A percentile compares a stretch with the other conserved stretches of the same genome.
These are phyloP conservation scores for Hecatera dysodea DNA, from an alignment of 2,888 invertebrate genomes.

Conservation along the genomic window DNA sequence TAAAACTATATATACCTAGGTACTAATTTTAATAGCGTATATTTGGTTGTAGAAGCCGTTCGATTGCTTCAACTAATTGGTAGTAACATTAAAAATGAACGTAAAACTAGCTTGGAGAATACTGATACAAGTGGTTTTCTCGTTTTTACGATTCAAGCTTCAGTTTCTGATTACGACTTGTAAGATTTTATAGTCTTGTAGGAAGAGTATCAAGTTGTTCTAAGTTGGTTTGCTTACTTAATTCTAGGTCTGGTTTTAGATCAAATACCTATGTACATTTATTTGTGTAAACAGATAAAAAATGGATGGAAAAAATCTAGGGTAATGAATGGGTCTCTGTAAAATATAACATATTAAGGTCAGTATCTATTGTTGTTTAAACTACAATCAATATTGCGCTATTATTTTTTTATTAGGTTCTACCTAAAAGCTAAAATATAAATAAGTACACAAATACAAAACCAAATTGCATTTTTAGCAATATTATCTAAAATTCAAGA, in stretches of 20 bases:
- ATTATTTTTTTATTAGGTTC: too few species aligned
- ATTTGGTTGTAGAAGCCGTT: slow-evolving; percentile 27
- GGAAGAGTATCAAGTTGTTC: slow-evolving; percentile 1
- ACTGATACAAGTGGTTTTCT: slow-evolving; percentile 15
- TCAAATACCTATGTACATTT: too few species aligned
- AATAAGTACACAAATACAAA: too few species aligned
- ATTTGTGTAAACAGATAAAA: too few species aligned
- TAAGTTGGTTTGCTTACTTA: background rate
- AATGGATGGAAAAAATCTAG: too few species aligned
- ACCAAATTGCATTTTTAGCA: too few species aligned
- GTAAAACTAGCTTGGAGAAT: slow-evolving; percentile 32
- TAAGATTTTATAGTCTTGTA: slow-evolving; percentile 25
- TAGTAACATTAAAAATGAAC: slow-evolving; percentile 29
- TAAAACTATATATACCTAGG: slow-evolving; percentile 22
- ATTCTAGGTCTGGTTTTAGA: background rate
- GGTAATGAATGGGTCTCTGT: too few species aligned
- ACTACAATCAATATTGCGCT: too few species aligned
- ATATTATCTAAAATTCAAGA: too few species aligned
- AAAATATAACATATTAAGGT: too few species aligned
- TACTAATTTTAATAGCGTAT: slow-evolving; percentile 19
- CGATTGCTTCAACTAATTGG: slow-evolving; percentile 35
- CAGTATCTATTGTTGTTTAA: too few species aligned
- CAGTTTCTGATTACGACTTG: slow-evolving; percentile 10
- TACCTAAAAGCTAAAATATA: too few species aligned
- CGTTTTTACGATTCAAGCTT: slow-evolving; percentile 33